Conservation (phyloP, 2,797 vertebrate genomes). For the Ara ararauna region DNA sequence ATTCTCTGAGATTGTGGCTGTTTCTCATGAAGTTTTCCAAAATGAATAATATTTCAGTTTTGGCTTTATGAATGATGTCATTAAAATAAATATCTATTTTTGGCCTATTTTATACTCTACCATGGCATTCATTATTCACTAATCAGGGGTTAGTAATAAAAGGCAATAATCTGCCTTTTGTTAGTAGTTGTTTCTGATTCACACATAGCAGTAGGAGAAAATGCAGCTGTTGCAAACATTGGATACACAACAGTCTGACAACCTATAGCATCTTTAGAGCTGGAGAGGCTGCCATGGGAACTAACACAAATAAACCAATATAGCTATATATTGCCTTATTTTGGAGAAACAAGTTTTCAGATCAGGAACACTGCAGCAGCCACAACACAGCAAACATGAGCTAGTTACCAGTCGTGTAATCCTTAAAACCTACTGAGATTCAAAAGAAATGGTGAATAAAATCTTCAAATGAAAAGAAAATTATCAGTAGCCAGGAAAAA, state of each 20-base stretch:
- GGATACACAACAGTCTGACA: slow-evolving; percentile 35
- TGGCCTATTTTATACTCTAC: not conserved
- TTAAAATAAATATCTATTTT: not conserved
- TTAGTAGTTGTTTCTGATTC: slow-evolving; percentile 37
- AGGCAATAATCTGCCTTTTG: not conserved
- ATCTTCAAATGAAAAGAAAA: not conserved
- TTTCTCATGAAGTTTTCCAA: not conserved
- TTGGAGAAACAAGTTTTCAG: slow-evolving; percentile 2
- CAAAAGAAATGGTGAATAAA: not conserved
- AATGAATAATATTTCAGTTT: not conserved
- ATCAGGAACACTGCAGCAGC: not conserved
- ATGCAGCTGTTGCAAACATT: slow-evolving; percentile 57
- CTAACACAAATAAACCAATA: slow-evolving; percentile 14
- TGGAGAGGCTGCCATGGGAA: slow-evolving; percentile 64
- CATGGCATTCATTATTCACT: not conserved
- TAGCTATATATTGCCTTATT: not conserved
- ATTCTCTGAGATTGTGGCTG: not conserved
- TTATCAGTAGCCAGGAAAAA: not conserved
- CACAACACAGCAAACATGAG: not conserved
- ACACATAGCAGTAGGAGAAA: slow-evolving; percentile 32
- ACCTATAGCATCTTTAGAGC: slow-evolving; percentile 5
- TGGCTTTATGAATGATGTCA: not conserved
- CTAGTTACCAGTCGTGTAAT: not conserved
- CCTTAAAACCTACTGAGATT: not conserved
- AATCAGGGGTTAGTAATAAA: slow-evolving; percentile 28